Evolutionary conservation across 2,888 invertebrate species (phyloP).

Genomic region (Eupithecia subfuscata): DNA sequence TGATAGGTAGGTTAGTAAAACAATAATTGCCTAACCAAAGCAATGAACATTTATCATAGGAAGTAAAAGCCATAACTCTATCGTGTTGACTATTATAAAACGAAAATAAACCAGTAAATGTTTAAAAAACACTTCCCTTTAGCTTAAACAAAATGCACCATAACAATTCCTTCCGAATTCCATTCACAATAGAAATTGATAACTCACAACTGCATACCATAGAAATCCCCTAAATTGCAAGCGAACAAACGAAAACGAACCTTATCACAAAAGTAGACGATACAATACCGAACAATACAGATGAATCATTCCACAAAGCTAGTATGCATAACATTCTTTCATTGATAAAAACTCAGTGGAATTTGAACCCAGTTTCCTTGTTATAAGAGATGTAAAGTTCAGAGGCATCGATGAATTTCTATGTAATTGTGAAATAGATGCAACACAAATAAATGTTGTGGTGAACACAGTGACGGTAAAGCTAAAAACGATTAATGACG

Average conservation of each 20-base stretch:
- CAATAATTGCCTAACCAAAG: neutral
- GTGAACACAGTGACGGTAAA: conserved; percentile 7
- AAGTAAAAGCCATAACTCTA: conserved; percentile 29
- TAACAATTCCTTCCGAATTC: conserved; percentile 47
- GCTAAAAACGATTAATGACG: conserved; percentile 1
- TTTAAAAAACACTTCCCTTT: conserved; percentile 35
- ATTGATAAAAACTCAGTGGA: conserved; percentile 41
- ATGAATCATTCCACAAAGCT: conserved; percentile 24
- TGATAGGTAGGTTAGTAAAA: neutral
- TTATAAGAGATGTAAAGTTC: conserved; percentile 19
- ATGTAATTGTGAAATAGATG: conserved; percentile 30
- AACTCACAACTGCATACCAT: conserved; percentile 39
- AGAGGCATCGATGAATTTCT: conserved; percentile 38
- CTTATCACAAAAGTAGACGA: conserved; percentile 8
- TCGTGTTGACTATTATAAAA: conserved; percentile 23
- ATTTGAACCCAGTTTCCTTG: conserved; percentile 47
- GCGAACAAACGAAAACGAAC: conserved; percentile 19
- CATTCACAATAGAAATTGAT: conserved; percentile 46
- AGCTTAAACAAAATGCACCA: conserved; percentile 36
- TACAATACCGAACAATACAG: conserved; percentile 15
- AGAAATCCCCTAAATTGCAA: conserved; percentile 35
- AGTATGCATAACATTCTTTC: conserved; percentile 49
- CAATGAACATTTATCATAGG: conserved; percentile 17
- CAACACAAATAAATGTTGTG: conserved; percentile 11
- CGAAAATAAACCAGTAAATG: conserved; percentile 25